Conservation (phyloP, 2,797 vertebrate genomes). For the Pseudotriccus pelzelni region DNA sequence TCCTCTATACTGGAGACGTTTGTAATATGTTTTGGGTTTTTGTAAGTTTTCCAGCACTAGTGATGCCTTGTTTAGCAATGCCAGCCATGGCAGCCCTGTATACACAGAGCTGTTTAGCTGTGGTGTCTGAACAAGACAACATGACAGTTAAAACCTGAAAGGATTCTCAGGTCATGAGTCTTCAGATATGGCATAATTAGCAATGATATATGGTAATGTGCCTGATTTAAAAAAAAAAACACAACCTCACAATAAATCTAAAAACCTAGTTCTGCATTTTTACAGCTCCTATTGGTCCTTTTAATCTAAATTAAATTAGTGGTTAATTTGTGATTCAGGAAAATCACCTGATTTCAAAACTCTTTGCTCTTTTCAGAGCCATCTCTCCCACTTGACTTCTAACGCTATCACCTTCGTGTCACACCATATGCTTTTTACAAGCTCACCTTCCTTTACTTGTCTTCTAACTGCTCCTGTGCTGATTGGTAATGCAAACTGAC, state of each 20-base stretch:
- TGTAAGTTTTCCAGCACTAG: not conserved
- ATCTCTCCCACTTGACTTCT: not conserved
- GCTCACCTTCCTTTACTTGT: not conserved
- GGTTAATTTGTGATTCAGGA: not conserved
- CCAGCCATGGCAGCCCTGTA: not conserved
- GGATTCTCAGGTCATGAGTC: not conserved
- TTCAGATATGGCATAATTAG: not conserved
- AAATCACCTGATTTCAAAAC: not conserved
- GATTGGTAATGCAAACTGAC: not conserved
- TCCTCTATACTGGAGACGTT: not conserved
- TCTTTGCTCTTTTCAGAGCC: not conserved
- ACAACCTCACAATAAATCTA: not conserved
- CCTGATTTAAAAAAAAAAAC: not conserved
- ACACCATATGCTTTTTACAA: not conserved
- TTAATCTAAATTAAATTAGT: not conserved
- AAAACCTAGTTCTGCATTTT: not conserved
- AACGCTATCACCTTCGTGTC: not conserved
- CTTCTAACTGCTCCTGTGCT: not conserved
- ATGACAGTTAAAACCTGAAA: not conserved
- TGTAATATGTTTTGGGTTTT: accelerated
- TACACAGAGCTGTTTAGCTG: not conserved
- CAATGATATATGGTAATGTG: accelerated
- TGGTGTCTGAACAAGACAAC: not conserved
- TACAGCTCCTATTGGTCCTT: not conserved
- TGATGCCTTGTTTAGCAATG: not conserved